Evolutionary conservation across 2,113 vertebrate genomes (phyloP).

Genomic region (Scortum barcoo): DNA sequence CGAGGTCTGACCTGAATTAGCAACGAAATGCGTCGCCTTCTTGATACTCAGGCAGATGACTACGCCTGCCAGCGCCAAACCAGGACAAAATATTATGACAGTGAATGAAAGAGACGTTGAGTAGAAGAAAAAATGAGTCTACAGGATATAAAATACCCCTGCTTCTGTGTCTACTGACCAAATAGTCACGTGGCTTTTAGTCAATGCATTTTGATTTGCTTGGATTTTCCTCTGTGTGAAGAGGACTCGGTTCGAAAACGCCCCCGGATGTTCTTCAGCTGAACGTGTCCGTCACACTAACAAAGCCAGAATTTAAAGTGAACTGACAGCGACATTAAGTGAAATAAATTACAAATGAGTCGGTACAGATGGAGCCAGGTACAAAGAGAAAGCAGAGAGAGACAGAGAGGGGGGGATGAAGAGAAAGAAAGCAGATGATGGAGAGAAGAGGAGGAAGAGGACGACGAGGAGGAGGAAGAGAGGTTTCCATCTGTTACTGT

Average conservation of each 20-base stretch:
- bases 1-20: no score
- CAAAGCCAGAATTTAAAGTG: neutral
- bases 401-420: neutral
- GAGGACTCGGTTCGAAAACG: neutral
- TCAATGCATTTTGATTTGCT: neutral
- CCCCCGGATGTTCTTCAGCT: neutral
- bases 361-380: constrained; percentile 4
- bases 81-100: no score
- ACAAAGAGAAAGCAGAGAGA: neutral
- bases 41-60: no score
- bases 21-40: no score
- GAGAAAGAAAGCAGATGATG: neutral
- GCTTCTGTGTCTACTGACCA: no score
- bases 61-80: no score
- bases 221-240: neutral
- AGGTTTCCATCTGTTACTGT: constrained; percentile 30
- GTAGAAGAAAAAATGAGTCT: no score
- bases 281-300: neutral
- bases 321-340: neutral
- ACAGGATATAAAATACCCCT: no score
- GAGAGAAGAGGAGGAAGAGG: neutral
- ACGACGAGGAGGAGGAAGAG: neutral
- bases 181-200: neutral
- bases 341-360: constrained; percentile 3
- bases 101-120: no score